Percentiles rank a stretch among this genome's conserved stretches.
Evolutionary conservation across 2,797 vertebrate species (phyloP).

Genomic region (Petrocephalus sullivani): DNA sequence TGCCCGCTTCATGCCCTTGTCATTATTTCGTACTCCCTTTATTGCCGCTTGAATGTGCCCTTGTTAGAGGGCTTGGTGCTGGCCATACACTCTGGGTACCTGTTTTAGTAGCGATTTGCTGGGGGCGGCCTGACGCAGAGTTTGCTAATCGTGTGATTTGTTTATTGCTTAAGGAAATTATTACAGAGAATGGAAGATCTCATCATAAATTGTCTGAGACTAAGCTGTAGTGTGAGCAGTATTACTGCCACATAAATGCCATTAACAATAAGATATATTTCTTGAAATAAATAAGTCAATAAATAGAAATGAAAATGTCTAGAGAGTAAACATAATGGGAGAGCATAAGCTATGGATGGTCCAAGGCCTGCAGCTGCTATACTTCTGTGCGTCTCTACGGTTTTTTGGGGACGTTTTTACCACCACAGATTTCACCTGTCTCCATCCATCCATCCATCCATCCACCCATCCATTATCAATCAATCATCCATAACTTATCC

Average conservation of each 20-base stretch:
- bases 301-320: slow-evolving; percentile 3
- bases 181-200: neutral
- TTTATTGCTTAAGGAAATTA: neutral
- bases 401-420: neutral
- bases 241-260: neutral
- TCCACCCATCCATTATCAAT: neutral
- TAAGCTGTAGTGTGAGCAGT: neutral
- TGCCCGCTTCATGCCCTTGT: neutral
- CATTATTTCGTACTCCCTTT: neutral
- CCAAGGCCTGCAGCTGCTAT: neutral
- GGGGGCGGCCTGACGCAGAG: neutral
- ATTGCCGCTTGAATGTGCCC: neutral
- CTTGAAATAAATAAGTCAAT: neutral
- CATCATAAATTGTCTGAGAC: neutral
- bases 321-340: neutral
- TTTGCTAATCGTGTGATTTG: neutral
- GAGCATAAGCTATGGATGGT: neutral
- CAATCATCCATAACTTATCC: neutral
- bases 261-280: neutral
- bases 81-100: neutral
- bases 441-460: neutral
- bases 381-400: neutral
- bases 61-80: neutral
- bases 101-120: neutral
- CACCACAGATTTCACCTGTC: neutral